Base-by-base conservation (phyloP, 2,888 invertebrate species). In the Catocala nupta region DNA sequence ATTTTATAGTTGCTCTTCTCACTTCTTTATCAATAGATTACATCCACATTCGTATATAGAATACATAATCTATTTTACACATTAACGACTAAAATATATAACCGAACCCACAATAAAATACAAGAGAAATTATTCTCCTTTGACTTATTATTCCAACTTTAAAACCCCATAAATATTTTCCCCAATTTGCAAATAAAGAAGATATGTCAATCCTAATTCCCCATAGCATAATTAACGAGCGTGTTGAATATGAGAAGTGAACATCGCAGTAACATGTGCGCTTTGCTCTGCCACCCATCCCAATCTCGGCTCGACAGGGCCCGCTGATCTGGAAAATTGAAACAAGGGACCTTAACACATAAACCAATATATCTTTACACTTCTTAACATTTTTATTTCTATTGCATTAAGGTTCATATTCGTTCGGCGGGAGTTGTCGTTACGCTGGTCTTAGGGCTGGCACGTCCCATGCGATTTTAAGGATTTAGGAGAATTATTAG, bases 251-350 rank as follows among this genome's bases (percentile, higher is more conserved):
- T 59, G 75, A 73, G 71, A 77, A 75, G 72, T 75, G 65, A 73
- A 76, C 77, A 85, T 76, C 70, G 77, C 80, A 49, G 55, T 61
- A 78, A 83, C 90, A 90, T 90, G 86, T 90, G 90, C 82, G 81
- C 71, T 67, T 68, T 74, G 71, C 74, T 70, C 62, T 67, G 63
- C 61, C 63, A 73, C 73, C 76, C 63, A 74, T 74, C 72, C 68
- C 85, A 87, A 90, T 90, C 88, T 82, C 88, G 50, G 78, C 66
- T 65, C 83, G 92, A 88, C 87, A 83, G 83, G 83, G 87, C 67
- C 81, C 91, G 81, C 77, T 90, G 91, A 81, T 74, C 90, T 80
- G 92, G 92, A 93, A 93, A 93, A 93, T 93, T 93, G 90, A 89
- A 91, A 90, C 86, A 83, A 86, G 86, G 88, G 70, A 71, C 57